Conservation (phyloP, 2,797 vertebrate genomes). For the Choloepus didactylus region DNA sequence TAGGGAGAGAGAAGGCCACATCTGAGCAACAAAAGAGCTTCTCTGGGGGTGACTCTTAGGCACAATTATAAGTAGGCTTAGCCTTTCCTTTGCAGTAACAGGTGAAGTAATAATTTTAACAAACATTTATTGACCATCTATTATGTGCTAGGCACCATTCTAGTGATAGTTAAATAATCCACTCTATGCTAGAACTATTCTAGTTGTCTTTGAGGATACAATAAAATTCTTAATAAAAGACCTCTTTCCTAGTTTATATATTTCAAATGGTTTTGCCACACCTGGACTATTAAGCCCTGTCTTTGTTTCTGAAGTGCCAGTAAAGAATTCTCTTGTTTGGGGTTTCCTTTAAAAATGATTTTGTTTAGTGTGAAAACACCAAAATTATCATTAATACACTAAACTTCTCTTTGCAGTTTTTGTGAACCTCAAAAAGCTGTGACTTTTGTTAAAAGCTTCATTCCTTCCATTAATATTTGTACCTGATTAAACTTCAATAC, state of each 20-base stretch:
- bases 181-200: slow-evolving; percentile 28
- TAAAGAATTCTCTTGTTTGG: slow-evolving; percentile 65
- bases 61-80: too few species aligned
- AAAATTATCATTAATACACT: slow-evolving; percentile 84
- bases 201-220: neutral
- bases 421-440: slow-evolving; percentile 83
- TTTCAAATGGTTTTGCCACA: slow-evolving; percentile 40
- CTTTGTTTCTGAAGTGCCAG: slow-evolving; percentile 47
- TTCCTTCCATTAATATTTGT: slow-evolving; percentile 86
- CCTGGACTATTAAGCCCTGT: slow-evolving; percentile 43
- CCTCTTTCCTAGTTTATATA: neutral
- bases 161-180: slow-evolving; percentile 21
- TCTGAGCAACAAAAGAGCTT: too few species aligned
- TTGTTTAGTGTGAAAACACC: slow-evolving; percentile 81
- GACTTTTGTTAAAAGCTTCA: slow-evolving; percentile 84
- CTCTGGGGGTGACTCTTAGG: too few species aligned
- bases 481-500: slow-evolving; percentile 87
- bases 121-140: slow-evolving; percentile 36
- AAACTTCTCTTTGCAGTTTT: slow-evolving; percentile 80
- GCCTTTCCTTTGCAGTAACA: too few species aligned
- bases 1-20: too few species aligned
- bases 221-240: slow-evolving; percentile 62
- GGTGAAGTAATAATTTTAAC: slow-evolving; percentile 2
- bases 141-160: neutral
- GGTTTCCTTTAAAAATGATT: slow-evolving; percentile 36